Conservation (phyloP, 1,140 invertebrate genomes). For the Delia radicum region DNA sequence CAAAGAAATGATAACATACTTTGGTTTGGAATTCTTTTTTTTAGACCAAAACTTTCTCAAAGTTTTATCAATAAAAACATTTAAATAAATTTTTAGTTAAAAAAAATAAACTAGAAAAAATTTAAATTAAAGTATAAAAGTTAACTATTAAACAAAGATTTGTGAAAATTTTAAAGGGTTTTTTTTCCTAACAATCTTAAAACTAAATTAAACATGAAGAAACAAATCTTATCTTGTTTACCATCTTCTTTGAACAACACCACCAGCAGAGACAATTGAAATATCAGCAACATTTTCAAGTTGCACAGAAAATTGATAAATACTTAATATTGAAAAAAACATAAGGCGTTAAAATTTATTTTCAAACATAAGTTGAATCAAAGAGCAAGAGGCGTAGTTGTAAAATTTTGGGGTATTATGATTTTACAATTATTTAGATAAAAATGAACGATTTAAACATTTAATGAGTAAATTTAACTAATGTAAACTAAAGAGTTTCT, state of each 20-base stretch:
- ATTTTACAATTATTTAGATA: too few relatives aligned
- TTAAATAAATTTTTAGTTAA: neutral
- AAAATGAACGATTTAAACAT: too few relatives aligned
- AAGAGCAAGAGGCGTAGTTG: neutral
- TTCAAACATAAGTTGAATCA: neutral
- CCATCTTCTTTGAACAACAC: constrained; percentile 4
- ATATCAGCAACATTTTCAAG: constrained; percentile 16
- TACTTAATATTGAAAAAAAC: neutral
- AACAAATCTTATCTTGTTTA: neutral
- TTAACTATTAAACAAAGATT: neutral
- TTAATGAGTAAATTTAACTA: too few relatives aligned
- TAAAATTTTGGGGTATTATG: neutral
- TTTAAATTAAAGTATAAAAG: neutral
- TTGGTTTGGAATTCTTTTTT: neutral
- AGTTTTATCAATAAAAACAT: constrained; percentile 5
- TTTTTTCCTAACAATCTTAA: neutral
- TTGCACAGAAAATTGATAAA: too few relatives aligned
- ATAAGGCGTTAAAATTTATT: constrained; percentile 17
- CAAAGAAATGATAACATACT: neutral
- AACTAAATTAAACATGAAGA: neutral
- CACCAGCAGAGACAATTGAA: constrained; percentile 23
- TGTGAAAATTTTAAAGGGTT: neutral
- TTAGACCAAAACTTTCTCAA: neutral
- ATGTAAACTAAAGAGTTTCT: too few relatives aligned
- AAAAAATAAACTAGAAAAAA: neutral